These are phyloP conservation scores for Zonotrichia leucophrys DNA, from an alignment of 2,113 vertebrate species.

Conservation along the genomic window DNA sequence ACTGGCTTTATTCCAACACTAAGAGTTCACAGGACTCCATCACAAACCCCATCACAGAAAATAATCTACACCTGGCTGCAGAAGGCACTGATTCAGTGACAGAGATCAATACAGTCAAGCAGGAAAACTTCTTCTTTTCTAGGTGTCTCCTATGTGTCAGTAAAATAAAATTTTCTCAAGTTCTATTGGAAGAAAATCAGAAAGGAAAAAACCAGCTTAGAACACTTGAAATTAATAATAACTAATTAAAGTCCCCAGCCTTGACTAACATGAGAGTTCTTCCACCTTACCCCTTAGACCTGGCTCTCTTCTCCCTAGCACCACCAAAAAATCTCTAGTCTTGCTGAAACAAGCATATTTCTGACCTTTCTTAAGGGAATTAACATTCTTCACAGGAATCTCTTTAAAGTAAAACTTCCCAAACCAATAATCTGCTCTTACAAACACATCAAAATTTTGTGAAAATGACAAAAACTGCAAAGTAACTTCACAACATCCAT, in stretches of 20 bases:
- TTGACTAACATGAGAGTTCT: not conserved
- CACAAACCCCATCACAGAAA: not conserved
- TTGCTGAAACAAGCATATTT: not conserved
- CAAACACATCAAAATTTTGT: not conserved
- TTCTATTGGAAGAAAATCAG: not conserved
- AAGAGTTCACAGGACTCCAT: not conserved
- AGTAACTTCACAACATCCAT: not conserved
- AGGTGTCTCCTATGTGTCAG: not conserved
- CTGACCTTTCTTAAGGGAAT: not conserved
- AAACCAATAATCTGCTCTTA: not conserved
- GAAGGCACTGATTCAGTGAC: not conserved
- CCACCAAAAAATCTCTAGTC: not conserved
- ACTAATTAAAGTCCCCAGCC: not conserved
- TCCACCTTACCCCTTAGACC: not conserved
- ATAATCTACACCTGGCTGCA: not conserved
- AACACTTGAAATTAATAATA: not conserved
- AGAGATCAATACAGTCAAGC: not conserved
- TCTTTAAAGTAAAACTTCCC: not conserved
- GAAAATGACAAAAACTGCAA: not conserved
- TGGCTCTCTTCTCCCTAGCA: not conserved
- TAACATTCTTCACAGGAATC: not conserved
- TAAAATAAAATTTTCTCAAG: not conserved
- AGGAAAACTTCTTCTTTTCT: not conserved
- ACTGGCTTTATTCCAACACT: not conserved
- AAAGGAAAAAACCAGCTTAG: not conserved